Base-by-base conservation (phyloP, 2,888 invertebrate genomes). In the Tipula helvola region DNA sequence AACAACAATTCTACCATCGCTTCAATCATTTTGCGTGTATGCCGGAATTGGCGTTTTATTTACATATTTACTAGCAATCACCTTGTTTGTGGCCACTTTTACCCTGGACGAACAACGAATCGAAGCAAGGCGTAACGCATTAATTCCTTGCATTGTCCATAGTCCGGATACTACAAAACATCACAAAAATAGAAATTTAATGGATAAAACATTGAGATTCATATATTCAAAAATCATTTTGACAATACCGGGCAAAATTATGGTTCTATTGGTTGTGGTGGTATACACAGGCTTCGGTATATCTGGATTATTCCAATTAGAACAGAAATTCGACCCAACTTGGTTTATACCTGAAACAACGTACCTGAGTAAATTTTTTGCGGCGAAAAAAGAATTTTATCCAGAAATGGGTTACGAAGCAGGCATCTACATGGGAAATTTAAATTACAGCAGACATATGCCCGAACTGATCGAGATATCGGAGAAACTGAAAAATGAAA, bases 21-120 rank as follows among this genome's bases (percentile, higher is more conserved):
- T 97, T 44, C 94, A 95, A 90, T 96, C 96, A 0, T 97, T 96
- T 90, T 97, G 97, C 90, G 93, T 96, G 86, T 97, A 96, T 90
- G 96, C 96, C 13, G 95, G 96, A 7, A 91, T 94, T 1, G 96
- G 96, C 28, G 95, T 97, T 1, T 92, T 96, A 87, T 94, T 95
- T 89, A 95, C 96, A 36, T 96, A 95, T 90, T 91, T 95, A 87
- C 95, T 94, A 89, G 95, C 96, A 88, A 93, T 96, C 5, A 96
- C 96, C n/a, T 96, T 96, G 90, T 97, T 96, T 91, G 94, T 95
- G 13, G 96, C 96, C 1, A 94, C 95, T 88, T 94, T 97, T 89
- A 93, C 95, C 0, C 90, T 96, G 88, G 97, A 97, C 89, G 93
- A 95, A 87, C 92, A 90, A 89, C 92, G 96, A 89, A 92, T 95